Percentiles rank a stretch among this genome's conserved stretches.
Evolutionary conservation across 2,888 invertebrate genomes (phyloP).

Genomic region (Slavum lentiscoides): DNA sequence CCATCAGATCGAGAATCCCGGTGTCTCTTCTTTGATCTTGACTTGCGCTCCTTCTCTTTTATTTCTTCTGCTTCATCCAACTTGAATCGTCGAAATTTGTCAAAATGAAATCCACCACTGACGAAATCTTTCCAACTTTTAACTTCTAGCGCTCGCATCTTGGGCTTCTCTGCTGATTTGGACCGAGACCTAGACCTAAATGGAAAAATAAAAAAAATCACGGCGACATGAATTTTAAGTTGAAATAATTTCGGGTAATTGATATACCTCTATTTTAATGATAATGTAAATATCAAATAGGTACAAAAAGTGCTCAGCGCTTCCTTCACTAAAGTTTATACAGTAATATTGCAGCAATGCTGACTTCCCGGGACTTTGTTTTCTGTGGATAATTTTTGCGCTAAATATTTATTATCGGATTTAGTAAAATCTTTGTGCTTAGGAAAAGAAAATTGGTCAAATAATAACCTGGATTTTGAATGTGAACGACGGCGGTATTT

Average conservation of each 20-base stretch:
- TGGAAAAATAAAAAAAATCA: conserved; percentile 24
- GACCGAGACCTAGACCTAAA: conserved; percentile 53
- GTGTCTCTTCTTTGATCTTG: conserved; percentile 37
- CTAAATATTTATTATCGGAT: conserved; percentile 52
- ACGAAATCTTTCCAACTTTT: conserved; percentile 54
- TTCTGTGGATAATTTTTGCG: conserved; percentile 52
- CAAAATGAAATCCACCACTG: conserved; percentile 52
- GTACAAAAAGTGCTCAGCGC: conserved; percentile 52
- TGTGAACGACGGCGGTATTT: conserved; percentile 48
- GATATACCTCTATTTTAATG: conserved; percentile 52
- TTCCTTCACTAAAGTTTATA: conserved; percentile 52
- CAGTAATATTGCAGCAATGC: conserved; percentile 50
- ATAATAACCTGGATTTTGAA: conserved; percentile 53
- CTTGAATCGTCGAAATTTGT: conserved; percentile 52
- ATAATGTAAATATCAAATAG: conserved; percentile 53
- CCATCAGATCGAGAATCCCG: conserved; percentile 24
- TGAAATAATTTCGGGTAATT: conserved; percentile 49
- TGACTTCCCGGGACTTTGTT: conserved; percentile 50
- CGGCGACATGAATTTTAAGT: conserved; percentile 35
- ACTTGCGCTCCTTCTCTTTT: conserved; percentile 40
- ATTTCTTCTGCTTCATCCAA: conserved; percentile 50
- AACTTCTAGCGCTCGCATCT: conserved; percentile 52
- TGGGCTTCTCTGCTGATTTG: conserved; percentile 50
- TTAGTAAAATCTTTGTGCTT: conserved; percentile 40
- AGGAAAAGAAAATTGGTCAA: conserved; percentile 34